Evolutionary conservation across 2,888 invertebrate species (phyloP).

Genomic region (Lycophotia porphyrea): DNA sequence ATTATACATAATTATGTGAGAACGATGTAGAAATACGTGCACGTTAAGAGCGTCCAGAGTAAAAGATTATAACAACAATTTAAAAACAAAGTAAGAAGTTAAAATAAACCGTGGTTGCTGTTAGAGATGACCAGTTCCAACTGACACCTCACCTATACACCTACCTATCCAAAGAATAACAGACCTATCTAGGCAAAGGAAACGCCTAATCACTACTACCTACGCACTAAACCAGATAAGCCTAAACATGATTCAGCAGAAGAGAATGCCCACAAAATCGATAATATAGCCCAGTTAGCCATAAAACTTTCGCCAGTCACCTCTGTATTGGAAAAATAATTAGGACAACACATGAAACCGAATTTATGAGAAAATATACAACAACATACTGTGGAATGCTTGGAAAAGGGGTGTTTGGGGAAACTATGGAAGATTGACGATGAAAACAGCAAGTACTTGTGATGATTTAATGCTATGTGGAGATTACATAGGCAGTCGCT

Average conservation of each 20-base stretch:
- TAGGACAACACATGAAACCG: slow-evolving; percentile 34
- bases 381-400: slow-evolving; percentile 14
- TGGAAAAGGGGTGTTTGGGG: not conserved
- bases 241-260: slow-evolving; percentile 35
- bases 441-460: not conserved
- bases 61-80: too few relatives aligned
- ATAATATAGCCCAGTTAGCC: slow-evolving; percentile 32
- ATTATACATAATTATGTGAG: too few relatives aligned
- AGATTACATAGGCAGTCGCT: too few relatives aligned
- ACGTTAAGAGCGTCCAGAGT: too few relatives aligned
- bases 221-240: slow-evolving; percentile 5
- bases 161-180: not conserved
- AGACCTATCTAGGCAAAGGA: slow-evolving; percentile 10
- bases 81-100: too few relatives aligned
- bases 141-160: not conserved
- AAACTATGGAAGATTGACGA: not conserved
- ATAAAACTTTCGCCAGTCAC: slow-evolving; percentile 58
- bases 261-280: slow-evolving; percentile 40
- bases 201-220: not conserved
- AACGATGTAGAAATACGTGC: too few relatives aligned
- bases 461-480: not conserved
- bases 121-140: too few relatives aligned
- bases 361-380: slow-evolving; percentile 24
- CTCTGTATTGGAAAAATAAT: slow-evolving; percentile 64
- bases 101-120: too few relatives aligned